phyloP scores from a whole-genome alignment of 2,113 vertebrate genomes.

The Laterallus jamaicensis region DNA sequence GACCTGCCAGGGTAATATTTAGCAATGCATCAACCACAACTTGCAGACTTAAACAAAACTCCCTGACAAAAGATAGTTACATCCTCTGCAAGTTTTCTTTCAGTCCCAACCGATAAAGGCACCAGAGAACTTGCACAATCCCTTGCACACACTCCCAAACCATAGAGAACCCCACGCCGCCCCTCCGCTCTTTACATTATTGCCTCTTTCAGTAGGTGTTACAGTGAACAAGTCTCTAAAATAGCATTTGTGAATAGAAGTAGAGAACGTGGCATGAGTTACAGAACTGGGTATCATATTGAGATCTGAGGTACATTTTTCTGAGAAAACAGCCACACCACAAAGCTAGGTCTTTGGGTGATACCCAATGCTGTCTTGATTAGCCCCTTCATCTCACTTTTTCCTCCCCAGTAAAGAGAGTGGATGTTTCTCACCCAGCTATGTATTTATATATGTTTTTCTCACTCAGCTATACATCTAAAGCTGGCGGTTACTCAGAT shows the following conservation, averaged over 20 bases:
- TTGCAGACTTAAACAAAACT: background rate
- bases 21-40: background rate
- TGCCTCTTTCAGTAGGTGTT: background rate
- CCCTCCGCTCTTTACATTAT: background rate
- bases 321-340: background rate
- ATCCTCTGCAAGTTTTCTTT: background rate
- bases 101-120: background rate
- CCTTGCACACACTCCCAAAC: background rate
- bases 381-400: background rate
- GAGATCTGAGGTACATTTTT: background rate
- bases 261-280: background rate
- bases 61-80: background rate
- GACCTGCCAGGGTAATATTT: background rate
- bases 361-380: background rate
- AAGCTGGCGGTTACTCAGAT: background rate
- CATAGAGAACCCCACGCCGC: fast-evolving
- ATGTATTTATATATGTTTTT: background rate
- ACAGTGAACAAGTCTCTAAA: background rate
- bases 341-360: background rate
- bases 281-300: background rate
- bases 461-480: background rate
- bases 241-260: background rate
- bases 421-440: background rate
- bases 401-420: background rate
- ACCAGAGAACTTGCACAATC: background rate